These are phyloP conservation scores for Agriopis aurantiaria DNA, from an alignment of 2,888 invertebrate species.

Conservation along the genomic window DNA sequence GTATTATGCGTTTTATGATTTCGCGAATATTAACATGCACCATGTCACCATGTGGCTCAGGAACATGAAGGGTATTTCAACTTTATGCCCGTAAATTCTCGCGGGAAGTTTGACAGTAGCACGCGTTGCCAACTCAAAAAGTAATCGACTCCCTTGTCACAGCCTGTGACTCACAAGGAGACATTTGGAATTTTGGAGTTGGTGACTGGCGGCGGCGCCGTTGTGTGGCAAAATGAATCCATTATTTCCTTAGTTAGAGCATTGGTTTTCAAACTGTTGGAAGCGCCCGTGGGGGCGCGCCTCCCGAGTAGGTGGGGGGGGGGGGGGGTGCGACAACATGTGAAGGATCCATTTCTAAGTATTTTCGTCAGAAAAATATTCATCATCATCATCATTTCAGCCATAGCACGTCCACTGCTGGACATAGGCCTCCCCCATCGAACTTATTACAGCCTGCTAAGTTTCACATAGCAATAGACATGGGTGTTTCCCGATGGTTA, in stretches of 20 bases:
- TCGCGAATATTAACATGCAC: conserved; percentile 13
- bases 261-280: no score
- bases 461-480: not conserved
- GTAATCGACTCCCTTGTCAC: conserved; percentile 19
- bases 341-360: no score
- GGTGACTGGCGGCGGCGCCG: not conserved
- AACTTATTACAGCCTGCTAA: not conserved
- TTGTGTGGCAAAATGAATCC: no score
- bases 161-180: not conserved
- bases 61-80: conserved; percentile 34
- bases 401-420: no score
- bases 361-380: no score
- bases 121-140: conserved; percentile 23
- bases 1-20: not conserved
- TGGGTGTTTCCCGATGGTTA: not conserved
- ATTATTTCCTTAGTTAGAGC: no score
- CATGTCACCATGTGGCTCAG: conserved; percentile 27
- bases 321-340: no score
- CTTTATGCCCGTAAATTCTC: conserved; percentile 32
- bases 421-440: no score
- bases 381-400: no score
- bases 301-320: no score
- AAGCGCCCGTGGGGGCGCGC: no score
- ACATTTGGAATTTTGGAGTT: not conserved
- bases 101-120: conserved; percentile 23